Percentiles rank a stretch among this genome's conserved stretches.
Evolutionary conservation across 2,888 invertebrate species (phyloP).

Genomic region (Branchinecta sandiegonensis): DNA sequence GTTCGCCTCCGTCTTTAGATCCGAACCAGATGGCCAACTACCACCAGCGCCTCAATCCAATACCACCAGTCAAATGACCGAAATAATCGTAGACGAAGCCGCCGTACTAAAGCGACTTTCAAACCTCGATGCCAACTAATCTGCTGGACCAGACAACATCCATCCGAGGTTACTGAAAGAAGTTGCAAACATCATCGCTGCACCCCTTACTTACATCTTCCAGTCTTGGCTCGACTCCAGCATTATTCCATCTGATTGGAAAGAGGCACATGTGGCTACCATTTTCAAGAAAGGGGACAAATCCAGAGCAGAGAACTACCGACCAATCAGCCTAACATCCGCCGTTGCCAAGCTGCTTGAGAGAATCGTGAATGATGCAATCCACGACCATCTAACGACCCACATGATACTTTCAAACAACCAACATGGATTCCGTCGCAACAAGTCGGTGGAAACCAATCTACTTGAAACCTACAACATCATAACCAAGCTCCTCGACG

Average conservation of each 20-base stretch:
- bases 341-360: conserved; percentile 11
- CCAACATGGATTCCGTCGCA: conserved; percentile 13
- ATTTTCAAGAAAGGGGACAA: conserved; percentile 13
- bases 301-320: background rate
- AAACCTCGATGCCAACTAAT: conserved; percentile 3
- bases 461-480: background rate
- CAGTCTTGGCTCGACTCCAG: background rate
- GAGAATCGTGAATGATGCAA: conserved; percentile 6
- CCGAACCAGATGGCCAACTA: conserved; percentile 14
- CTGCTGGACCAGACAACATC: conserved; percentile 13
- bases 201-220: background rate
- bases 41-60: background rate
- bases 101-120: no score
- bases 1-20: conserved; percentile 9
- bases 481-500: background rate
- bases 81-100: background rate
- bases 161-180: conserved; percentile 16
- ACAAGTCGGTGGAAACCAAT: conserved; percentile 12
- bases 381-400: conserved; percentile 8
- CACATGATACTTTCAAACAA: conserved; percentile 12
- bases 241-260: background rate
- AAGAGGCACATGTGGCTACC: background rate
- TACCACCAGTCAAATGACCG: background rate
- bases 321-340: background rate
- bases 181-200: background rate